phyloP scores from a whole-genome alignment of 2,113 vertebrate genomes.

The Corvus moneduloides region DNA sequence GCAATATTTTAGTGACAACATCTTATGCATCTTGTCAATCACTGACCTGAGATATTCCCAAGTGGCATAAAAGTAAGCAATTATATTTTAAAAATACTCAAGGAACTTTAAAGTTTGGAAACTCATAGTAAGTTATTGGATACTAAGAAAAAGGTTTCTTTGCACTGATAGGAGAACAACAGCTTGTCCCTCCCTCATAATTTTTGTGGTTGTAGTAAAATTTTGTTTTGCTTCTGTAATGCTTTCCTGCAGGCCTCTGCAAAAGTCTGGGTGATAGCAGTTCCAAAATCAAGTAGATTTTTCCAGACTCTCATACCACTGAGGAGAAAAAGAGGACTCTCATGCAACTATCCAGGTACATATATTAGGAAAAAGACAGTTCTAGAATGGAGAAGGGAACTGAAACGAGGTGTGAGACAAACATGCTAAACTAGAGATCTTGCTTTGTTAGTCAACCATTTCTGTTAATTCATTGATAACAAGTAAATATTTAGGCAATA shows the following conservation, averaged over 20 bases:
- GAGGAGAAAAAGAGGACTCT: neutral
- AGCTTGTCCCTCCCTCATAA: neutral
- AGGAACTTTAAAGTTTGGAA: neutral
- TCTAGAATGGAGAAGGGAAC: neutral
- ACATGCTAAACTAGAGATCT: neutral
- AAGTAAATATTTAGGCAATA: neutral
- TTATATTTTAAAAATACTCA: neutral
- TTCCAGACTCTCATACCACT: neutral
- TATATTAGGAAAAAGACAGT: neutral
- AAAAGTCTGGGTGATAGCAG: neutral
- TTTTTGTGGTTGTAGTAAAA: neutral
- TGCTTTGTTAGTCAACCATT: neutral
- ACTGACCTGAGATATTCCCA: neutral
- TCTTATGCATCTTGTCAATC: neutral
- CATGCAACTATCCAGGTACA: neutral
- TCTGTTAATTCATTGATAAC: neutral
- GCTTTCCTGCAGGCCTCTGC: neutral
- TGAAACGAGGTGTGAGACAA: neutral
- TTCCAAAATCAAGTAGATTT: neutral
- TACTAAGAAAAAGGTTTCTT: neutral
- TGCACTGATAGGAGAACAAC: neutral
- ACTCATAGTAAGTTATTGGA: neutral
- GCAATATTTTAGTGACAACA: neutral
- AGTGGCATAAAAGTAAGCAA: fast-evolving
- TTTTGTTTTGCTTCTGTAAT: neutral